Percentiles rank a stretch among this genome's conserved stretches.
These are phyloP conservation scores for Heliconius ismenius DNA, from an alignment of 2,888 invertebrate species.

Conservation along the genomic window DNA sequence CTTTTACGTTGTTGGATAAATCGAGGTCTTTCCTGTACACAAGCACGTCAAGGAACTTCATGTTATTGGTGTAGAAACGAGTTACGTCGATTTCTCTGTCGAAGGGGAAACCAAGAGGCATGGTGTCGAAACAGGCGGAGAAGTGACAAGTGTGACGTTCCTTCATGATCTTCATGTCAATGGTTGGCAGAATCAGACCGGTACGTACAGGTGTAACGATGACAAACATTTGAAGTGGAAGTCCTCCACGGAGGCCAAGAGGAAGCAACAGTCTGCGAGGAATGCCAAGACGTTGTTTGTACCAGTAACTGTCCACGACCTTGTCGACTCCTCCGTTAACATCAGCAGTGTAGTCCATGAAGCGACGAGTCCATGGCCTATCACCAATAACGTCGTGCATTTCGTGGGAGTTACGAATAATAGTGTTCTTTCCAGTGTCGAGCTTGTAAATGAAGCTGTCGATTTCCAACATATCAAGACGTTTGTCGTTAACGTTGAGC, in stretches of 20 bases:
- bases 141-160: constrained; percentile 80
- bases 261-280: constrained; percentile 87
- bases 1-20: constrained; percentile 62
- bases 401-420: constrained; percentile 86
- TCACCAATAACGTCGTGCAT: constrained; percentile 84
- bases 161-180: constrained; percentile 75
- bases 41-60: constrained; percentile 83
- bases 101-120: constrained; percentile 88
- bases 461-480: constrained; percentile 72
- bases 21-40: constrained; percentile 83
- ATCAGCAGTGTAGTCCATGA: constrained; percentile 54
- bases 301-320: constrained; percentile 79
- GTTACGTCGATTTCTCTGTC: constrained; percentile 84
- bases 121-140: constrained; percentile 82
- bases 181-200: constrained; percentile 68
- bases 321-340: constrained; percentile 76
- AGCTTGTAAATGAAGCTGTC: constrained; percentile 83
- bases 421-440: constrained; percentile 84
- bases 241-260: constrained; percentile 84
- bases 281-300: constrained; percentile 81
- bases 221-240: constrained; percentile 84
- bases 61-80: constrained; percentile 84
- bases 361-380: constrained; percentile 71
- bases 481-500: constrained; percentile 74
- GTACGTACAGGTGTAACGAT: constrained; percentile 81